Base-by-base conservation (phyloP, 2,888 invertebrate genomes). In the Phasia obesa region DNA sequence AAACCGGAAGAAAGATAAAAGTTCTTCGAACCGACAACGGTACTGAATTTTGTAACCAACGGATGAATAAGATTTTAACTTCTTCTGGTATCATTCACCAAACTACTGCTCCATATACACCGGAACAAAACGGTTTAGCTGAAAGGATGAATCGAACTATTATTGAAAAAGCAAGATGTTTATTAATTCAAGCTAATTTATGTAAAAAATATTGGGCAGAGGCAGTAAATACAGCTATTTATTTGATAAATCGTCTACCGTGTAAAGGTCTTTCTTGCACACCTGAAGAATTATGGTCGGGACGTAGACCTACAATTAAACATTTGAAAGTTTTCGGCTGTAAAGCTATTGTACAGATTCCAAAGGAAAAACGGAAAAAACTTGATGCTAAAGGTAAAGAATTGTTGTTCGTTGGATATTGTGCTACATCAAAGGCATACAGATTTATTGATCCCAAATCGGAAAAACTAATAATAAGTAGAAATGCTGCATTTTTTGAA, bases 291-390 rank as follows among this genome's bases (percentile, higher is more conserved):
- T 7, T 44, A 38, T 79, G 71, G 67, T 71, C 49, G 44, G 25
- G 75, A 55, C 19, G 25, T 17, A 79, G 71, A 19, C 76, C 71
- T 19, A 51, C 44, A 42, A 62, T 84, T 15, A 69, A 42, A 27
- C 25, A 62, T 17, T 15, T 81, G 2, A 55, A 76, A 23, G 67
- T 80, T 17, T 80, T 84, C 53, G 73, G 69, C n/a, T 84, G 77
- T 25, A 74, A 49, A 27, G 80, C 80, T 51, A 60, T 71, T 55
- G 55, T 77, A 4, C 62, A 71, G 19, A 35, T 71, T 23, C 49
- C 49, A 35, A 71, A 49, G 2, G 31, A 59, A 31, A 59, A 35
- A 4, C 31, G 47, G 4, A 70, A 31, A 31, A 70, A 59, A 13
- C 13, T 70, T 3, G 38, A 67, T 42, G 53, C 42, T 25, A 55